Percentiles rank a stretch among this genome's conserved stretches.
phyloP scores from a whole-genome alignment of 1,140 invertebrate species.

The Trigoniulus corallinus region DNA sequence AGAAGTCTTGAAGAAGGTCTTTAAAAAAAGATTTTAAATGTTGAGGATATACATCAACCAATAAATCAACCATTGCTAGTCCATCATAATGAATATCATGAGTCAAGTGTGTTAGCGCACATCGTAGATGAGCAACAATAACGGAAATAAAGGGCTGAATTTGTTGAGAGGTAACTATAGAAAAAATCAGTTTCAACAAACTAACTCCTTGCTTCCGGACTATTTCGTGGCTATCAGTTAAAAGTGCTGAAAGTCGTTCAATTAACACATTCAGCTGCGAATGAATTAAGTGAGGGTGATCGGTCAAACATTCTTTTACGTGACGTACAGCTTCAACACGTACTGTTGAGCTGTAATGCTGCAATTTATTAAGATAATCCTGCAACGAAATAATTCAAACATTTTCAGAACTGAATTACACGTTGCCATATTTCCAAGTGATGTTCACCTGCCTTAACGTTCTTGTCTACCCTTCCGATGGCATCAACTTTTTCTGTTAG shows the following conservation, averaged over 20 bases:
- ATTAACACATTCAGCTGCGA: constrained; percentile 46
- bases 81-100: constrained; percentile 62
- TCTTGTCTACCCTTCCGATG: background rate
- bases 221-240: constrained; percentile 50
- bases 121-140: constrained; percentile 55
- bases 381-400: constrained; percentile 21
- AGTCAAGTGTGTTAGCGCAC: constrained; percentile 73
- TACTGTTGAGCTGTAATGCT: constrained; percentile 56
- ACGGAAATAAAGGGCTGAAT: constrained; percentile 49
- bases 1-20: background rate
- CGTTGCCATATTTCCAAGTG: background rate
- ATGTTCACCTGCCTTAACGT: background rate
- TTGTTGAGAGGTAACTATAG: constrained; percentile 29
- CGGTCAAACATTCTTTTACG: constrained; percentile 45
- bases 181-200: constrained; percentile 43
- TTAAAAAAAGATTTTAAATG: background rate
- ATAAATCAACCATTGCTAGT: constrained; percentile 21
- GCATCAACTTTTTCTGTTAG: constrained; percentile 41
- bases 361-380: constrained; percentile 52
- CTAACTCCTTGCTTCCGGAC: constrained; percentile 48
- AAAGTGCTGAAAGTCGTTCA: constrained; percentile 43
- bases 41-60: background rate
- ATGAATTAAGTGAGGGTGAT: constrained; percentile 33
- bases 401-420: too few species aligned
- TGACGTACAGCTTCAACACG: constrained; percentile 49